A percentile compares a stretch with the other conserved stretches of the same genome.
Evolutionary conservation across 2,888 invertebrate genomes (phyloP).

Genomic region (Elmis aenea): DNA sequence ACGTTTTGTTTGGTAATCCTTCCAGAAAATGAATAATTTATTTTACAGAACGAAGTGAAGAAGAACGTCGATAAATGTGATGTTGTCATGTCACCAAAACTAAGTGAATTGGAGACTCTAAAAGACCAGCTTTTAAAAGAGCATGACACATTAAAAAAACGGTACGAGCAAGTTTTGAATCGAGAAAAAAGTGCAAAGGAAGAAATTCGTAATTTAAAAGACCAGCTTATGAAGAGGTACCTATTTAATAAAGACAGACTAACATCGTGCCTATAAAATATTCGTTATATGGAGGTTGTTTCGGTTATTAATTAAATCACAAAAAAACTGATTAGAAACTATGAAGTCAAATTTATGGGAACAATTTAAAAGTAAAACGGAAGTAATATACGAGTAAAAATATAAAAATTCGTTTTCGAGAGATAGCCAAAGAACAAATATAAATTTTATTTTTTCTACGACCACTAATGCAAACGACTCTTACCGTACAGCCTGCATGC

Average conservation of each 20-base stretch:
- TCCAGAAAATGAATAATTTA: background rate
- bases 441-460: too few species aligned
- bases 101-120: slow-evolving; percentile 32
- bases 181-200: slow-evolving; percentile 52
- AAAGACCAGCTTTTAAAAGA: slow-evolving; percentile 40
- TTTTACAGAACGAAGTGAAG: slow-evolving; percentile 20
- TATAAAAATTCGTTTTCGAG: too few species aligned
- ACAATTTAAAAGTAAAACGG: too few species aligned
- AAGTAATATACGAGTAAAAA: too few species aligned
- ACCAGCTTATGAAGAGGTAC: slow-evolving; percentile 42
- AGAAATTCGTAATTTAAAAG: slow-evolving; percentile 46
- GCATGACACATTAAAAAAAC: slow-evolving; percentile 42
- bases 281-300: background rate
- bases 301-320: background rate
- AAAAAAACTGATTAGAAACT: too few species aligned
- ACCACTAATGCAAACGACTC: too few species aligned
- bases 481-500: too few species aligned
- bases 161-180: slow-evolving; percentile 50
- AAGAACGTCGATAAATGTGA: slow-evolving; percentile 9
- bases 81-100: slow-evolving; percentile 23
- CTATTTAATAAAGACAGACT: slow-evolving; percentile 2
- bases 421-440: too few species aligned
- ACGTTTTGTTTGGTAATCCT: too few species aligned
- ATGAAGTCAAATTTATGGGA: too few species aligned
- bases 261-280: background rate